Base-by-base conservation (phyloP, 1,140 invertebrate species). In the Glomeris maerens region DNA sequence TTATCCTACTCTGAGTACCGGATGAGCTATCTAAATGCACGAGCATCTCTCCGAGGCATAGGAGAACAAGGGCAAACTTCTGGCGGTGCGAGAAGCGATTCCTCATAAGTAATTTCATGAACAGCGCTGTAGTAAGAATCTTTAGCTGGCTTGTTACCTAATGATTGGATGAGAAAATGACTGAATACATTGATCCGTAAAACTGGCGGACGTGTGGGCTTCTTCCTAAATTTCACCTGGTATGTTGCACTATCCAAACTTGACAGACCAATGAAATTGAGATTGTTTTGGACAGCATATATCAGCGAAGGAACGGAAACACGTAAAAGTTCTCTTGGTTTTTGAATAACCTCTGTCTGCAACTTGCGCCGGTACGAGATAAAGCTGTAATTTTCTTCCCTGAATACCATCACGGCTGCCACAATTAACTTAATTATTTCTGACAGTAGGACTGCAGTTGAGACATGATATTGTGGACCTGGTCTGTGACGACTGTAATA, bases 231-330 rank as follows among this genome's bases (percentile, higher is more conserved):
- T 5, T 27, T 25, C 22, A 48, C 47, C 28, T 48, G 47, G 25
- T 38, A 48, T 22, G 5, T 48, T 3, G 27, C 47, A n/a, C 28
- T 36, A 48, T 48, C 29, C 22, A 48, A 23, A 42, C 40, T 48
- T 5, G 39, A 4, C 7, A 48, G 22, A 22, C 28, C 27, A 48
- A 48, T 42, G 23, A 48, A 45, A 7, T n/a, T 20, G 4, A 48
- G 26, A 44, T 48, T 48, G 23, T 48, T 48, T 23, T 48, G 47
- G 5, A 48, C 4, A 17, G 47, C 39, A 41, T 48, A 48, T 38
- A 48, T 48, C 7, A 48, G 26, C 4, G 47, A n/a, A 22, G 47
- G 47, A 5, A 47, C 17, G 10, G 31, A 36, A 36, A 17, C 17
- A 10, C 17, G 10, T 13, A 36, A 36, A 17, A 36, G 17, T 13